Evolutionary conservation across 2,888 invertebrate species (phyloP).

Genomic region (Sycophila texana): DNA sequence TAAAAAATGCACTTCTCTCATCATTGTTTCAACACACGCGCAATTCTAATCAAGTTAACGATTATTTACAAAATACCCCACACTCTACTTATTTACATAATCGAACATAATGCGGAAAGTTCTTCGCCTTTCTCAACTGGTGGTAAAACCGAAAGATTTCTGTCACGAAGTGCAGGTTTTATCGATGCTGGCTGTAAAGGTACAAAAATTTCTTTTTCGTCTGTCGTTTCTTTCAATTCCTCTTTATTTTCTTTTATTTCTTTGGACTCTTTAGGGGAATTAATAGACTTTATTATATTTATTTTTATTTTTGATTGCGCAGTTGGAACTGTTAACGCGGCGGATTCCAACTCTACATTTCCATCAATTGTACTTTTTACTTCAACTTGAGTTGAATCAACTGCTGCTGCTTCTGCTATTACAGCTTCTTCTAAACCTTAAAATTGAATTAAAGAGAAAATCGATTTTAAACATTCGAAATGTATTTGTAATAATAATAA

Average conservation of each 20-base stretch:
- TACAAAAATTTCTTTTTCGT: conserved; percentile 71
- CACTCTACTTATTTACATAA: conserved; percentile 80
- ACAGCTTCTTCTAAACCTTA: conserved; percentile 74
- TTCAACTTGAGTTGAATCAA: conserved; percentile 78
- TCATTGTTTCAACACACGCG: conserved; percentile 25
- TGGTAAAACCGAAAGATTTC: conserved; percentile 83
- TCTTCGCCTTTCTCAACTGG: conserved; percentile 86
- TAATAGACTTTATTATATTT: conserved; percentile 85
- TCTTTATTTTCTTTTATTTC: conserved; percentile 50
- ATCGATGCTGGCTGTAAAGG: conserved; percentile 72
- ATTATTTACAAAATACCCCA: conserved; percentile 55
- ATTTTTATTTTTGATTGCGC: conserved; percentile 82
- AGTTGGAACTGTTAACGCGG: conserved; percentile 75
- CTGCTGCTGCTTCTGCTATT: conserved; percentile 71
- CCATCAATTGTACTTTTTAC: conserved; percentile 85
- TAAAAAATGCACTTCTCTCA: conserved; percentile 47
- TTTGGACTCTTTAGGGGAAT: conserved; percentile 67
- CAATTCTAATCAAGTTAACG: conserved; percentile 32
- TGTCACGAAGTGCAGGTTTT: conserved; percentile 82
- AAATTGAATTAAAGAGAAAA: not conserved
- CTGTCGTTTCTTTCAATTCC: conserved; percentile 55
- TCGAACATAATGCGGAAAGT: conserved; percentile 90
- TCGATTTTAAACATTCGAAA: not conserved
- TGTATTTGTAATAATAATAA: not conserved
- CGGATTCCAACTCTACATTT: conserved; percentile 82